These are phyloP conservation scores for Vandiemenella viatica DNA, from an alignment of 2,888 invertebrate species.

Conservation along the genomic window DNA sequence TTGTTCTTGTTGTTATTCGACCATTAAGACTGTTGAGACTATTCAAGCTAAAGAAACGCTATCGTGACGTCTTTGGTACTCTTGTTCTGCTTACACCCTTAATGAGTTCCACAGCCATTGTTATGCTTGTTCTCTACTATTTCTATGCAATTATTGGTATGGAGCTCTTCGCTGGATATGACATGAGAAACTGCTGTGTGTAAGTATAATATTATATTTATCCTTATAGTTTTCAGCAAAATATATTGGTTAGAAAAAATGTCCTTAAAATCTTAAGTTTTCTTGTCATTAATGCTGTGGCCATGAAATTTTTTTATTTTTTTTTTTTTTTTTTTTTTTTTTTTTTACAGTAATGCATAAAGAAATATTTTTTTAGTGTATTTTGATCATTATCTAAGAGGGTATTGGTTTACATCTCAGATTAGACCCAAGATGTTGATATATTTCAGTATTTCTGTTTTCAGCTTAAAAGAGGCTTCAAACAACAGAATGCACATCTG, in stretches of 20 bases:
- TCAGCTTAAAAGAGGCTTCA: too few species aligned
- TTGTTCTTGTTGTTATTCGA: constrained; percentile 55
- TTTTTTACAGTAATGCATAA: too few species aligned
- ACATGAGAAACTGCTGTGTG: constrained; percentile 70
- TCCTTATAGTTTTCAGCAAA: not conserved
- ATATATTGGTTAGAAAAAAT: not conserved
- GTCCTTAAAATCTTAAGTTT: too few species aligned
- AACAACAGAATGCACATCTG: too few species aligned
- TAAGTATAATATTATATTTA: constrained; percentile 36
- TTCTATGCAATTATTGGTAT: constrained; percentile 82
- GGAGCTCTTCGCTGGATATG: constrained; percentile 64
- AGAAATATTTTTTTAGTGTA: too few species aligned
- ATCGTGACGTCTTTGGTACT: constrained; percentile 64
- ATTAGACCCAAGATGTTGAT: too few species aligned
- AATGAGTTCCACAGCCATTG: constrained; percentile 68
- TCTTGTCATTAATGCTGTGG: too few species aligned
- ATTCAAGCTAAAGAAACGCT: constrained; percentile 22
- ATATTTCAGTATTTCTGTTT: too few species aligned
- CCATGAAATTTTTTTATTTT: not conserved
- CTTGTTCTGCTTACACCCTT: constrained; percentile 65
- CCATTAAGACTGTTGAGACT: constrained; percentile 39
- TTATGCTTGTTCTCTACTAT: constrained; percentile 72
- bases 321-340: too few species aligned
- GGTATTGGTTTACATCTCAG: too few species aligned
- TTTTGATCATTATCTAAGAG: too few species aligned